A percentile compares a stretch with the other conserved stretches of the same genome.
These are phyloP conservation scores for Pipistrellus pipistrellus DNA, from an alignment of 2,797 vertebrate genomes.

Conservation along the genomic window DNA sequence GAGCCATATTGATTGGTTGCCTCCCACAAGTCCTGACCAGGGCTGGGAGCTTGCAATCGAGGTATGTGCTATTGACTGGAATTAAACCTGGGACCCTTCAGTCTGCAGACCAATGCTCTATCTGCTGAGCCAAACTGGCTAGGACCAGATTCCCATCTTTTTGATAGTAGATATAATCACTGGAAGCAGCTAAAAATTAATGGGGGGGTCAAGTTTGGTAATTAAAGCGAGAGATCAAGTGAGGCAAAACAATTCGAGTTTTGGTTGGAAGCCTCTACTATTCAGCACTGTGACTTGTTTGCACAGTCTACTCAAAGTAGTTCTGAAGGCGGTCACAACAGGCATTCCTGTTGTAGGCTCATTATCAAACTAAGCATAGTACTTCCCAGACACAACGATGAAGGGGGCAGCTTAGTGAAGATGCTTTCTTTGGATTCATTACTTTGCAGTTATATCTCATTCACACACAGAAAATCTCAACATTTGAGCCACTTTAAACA, in stretches of 20 bases:
- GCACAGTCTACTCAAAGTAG: conserved; percentile 19
- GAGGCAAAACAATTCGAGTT: conserved; percentile 32
- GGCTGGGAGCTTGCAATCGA: background rate
- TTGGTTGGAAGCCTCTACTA: background rate
- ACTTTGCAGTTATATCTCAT: background rate
- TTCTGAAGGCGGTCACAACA: background rate
- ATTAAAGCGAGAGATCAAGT: background rate
- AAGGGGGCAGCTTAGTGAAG: background rate
- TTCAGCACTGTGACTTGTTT: conserved; percentile 17
- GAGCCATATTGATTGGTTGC: background rate
- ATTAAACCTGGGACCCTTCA: background rate
- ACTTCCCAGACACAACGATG: conserved; percentile 11
- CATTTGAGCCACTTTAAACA: conserved; percentile 51
- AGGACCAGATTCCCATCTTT: conserved; percentile 35
- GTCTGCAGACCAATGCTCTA: background rate
- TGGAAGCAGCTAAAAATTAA: conserved; percentile 36
- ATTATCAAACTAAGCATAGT: background rate
- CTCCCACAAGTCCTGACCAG: background rate
- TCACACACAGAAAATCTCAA: conserved; percentile 37
- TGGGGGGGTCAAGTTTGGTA: background rate
- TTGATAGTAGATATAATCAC: conserved; percentile 7
- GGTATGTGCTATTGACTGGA: background rate
- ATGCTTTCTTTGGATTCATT: background rate
- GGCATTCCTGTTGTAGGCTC: conserved; percentile 10
- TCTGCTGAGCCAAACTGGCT: background rate